These are phyloP conservation scores for Myotis brandtii DNA, from an alignment of 2,113 vertebrate species.

Conservation along the genomic window DNA sequence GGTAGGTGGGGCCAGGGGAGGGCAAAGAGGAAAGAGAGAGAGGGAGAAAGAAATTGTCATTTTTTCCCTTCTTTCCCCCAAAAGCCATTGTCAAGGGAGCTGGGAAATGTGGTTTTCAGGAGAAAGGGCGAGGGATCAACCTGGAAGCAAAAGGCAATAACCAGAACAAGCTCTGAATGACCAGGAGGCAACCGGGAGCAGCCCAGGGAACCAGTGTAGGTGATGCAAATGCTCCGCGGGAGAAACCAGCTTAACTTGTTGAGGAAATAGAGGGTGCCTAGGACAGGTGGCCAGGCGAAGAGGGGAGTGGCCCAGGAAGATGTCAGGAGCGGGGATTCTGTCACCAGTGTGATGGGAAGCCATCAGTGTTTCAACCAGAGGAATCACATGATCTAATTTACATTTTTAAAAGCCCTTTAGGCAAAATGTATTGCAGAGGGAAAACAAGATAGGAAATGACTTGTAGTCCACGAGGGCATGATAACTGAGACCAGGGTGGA, in stretches of 20 bases:
- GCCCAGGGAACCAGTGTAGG: neutral
- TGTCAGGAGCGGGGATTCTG: neutral
- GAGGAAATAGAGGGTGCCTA: neutral
- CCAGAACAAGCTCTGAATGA: neutral
- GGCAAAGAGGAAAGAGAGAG: neutral
- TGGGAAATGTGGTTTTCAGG: neutral
- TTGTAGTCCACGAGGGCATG: neutral
- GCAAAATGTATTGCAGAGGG: neutral
- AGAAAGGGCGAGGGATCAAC: neutral
- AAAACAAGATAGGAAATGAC: neutral
- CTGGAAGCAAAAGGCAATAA: neutral
- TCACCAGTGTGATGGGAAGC: neutral
- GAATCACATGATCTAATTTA: neutral
- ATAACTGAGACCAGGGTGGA: neutral
- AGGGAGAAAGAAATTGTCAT: neutral
- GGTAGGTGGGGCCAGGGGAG: neutral
- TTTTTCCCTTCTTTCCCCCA: neutral
- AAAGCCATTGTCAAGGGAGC: neutral
- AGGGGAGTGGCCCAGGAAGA: fast-evolving
- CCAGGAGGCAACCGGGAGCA: neutral
- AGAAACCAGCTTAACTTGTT: neutral
- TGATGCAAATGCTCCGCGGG: neutral
- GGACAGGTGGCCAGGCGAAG: neutral
- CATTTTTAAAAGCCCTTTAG: neutral
- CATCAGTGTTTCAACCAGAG: neutral